Evolutionary conservation across 2,888 invertebrate genomes (phyloP).

Genomic region (Plagiodera versicolora): DNA sequence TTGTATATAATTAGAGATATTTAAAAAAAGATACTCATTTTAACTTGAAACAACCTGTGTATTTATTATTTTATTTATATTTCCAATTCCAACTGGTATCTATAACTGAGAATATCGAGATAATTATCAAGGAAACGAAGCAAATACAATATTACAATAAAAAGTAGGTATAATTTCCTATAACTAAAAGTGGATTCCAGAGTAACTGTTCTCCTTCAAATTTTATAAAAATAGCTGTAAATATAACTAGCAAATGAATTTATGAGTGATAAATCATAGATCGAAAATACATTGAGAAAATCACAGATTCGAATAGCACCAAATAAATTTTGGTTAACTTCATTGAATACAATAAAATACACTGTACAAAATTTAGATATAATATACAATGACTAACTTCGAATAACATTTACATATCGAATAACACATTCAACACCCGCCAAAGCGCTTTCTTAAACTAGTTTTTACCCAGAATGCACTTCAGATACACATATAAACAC

Average conservation of each 20-base stretch:
- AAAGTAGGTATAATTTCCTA: neutral
- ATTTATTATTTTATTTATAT: too few relatives aligned
- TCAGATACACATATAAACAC: neutral
- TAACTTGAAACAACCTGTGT: too few relatives aligned
- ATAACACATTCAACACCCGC: neutral
- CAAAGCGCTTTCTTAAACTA: neutral
- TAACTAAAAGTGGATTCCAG: conserved; percentile 3
- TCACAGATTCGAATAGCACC: conserved; percentile 57
- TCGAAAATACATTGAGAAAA: conserved; percentile 32
- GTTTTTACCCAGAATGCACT: neutral
- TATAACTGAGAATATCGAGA: conserved; percentile 12
- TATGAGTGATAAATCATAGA: neutral
- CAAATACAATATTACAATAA: conserved; percentile 5
- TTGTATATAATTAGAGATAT: too few relatives aligned
- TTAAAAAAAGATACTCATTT: too few relatives aligned
- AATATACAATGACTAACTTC: neutral
- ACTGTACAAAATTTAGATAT: neutral
- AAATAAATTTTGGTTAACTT: conserved; percentile 52
- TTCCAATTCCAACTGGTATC: neutral
- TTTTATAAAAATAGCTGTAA: conserved; percentile 1
- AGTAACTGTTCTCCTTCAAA: neutral
- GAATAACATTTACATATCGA: neutral
- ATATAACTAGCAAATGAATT: neutral
- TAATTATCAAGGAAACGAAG: neutral
- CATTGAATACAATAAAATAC: conserved; percentile 2